These are phyloP conservation scores for Heliconius aoede DNA, from an alignment of 2,888 invertebrate species.

Conservation along the genomic window DNA sequence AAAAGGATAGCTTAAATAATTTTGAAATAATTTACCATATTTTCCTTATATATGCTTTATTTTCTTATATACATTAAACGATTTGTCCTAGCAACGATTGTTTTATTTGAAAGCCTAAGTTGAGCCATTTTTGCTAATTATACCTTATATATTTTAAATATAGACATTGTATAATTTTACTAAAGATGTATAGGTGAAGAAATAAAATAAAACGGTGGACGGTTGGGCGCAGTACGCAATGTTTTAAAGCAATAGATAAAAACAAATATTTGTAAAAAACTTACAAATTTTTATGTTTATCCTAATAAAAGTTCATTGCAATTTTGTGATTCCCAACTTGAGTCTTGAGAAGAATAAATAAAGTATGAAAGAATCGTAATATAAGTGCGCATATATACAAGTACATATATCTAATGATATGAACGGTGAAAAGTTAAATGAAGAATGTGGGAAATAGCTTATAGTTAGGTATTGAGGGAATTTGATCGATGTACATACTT, in stretches of 20 bases:
- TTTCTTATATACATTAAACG: constrained; percentile 6
- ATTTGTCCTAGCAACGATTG: constrained; percentile 4
- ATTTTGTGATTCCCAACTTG: constrained; percentile 1
- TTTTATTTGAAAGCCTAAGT: constrained; percentile 18
- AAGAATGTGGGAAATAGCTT: background rate
- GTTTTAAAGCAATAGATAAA: background rate
- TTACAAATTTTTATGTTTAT: constrained; percentile 13
- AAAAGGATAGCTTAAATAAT: background rate
- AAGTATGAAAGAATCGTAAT: background rate
- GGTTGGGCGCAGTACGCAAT: constrained; percentile 6
- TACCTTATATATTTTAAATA: background rate
- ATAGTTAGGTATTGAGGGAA: background rate
- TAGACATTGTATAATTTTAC: background rate
- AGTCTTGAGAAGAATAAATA: background rate
- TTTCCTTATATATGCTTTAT: background rate
- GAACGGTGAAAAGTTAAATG: constrained; percentile 5
- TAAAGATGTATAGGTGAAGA: background rate
- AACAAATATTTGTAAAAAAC: constrained; percentile 17
- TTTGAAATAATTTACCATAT: background rate
- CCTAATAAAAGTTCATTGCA: background rate
- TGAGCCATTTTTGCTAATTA: constrained; percentile 26
- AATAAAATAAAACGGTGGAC: background rate
- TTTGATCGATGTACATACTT: background rate
- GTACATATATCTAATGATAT: background rate
- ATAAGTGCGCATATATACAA: background rate